Conservation (phyloP, 2,113 vertebrate species). For the Rhynchomys soricoides region DNA sequence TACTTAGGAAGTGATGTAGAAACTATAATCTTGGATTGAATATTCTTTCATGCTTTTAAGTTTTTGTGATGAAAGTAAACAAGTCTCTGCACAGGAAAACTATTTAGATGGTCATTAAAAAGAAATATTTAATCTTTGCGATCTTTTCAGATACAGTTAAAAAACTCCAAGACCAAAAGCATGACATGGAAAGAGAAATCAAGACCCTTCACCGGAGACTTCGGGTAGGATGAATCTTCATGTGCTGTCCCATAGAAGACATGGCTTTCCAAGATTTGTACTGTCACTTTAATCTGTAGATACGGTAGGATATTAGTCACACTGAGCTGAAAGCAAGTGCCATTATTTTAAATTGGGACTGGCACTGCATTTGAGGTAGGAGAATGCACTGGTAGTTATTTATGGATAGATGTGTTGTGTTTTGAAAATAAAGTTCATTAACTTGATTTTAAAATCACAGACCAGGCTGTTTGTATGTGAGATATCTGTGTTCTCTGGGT, state of each 20-base stretch:
- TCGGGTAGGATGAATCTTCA: conserved; percentile 86
- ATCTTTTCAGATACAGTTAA: conserved; percentile 92
- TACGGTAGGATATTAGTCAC: not conserved
- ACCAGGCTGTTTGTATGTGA: not conserved
- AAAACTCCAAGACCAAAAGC: conserved; percentile 97
- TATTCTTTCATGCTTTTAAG: conserved; percentile 5
- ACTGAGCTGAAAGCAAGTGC: not conserved
- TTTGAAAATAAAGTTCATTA: conserved; percentile 39
- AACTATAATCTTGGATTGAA: not conserved
- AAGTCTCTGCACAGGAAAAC: not conserved
- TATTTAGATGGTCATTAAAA: not conserved
- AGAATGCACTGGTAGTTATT: not conserved
- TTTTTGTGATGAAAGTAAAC: conserved; percentile 47
- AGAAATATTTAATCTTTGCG: conserved; percentile 37
- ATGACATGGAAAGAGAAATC: conserved; percentile 97
- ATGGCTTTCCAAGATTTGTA: not conserved
- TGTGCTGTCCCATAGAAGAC: not conserved
- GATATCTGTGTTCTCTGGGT: not conserved
- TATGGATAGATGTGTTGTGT: not conserved
- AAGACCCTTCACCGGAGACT: conserved; percentile 96
- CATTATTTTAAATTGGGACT: not conserved
- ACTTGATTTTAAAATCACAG: not conserved
- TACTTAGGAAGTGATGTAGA: conserved; percentile 28
- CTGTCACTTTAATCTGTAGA: not conserved
- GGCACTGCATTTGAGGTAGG: not conserved